Evolutionary conservation across 2,113 vertebrate genomes (phyloP), one percentile per base, ranked within the genome.

Genomic region (Catharus minimus): DNA sequence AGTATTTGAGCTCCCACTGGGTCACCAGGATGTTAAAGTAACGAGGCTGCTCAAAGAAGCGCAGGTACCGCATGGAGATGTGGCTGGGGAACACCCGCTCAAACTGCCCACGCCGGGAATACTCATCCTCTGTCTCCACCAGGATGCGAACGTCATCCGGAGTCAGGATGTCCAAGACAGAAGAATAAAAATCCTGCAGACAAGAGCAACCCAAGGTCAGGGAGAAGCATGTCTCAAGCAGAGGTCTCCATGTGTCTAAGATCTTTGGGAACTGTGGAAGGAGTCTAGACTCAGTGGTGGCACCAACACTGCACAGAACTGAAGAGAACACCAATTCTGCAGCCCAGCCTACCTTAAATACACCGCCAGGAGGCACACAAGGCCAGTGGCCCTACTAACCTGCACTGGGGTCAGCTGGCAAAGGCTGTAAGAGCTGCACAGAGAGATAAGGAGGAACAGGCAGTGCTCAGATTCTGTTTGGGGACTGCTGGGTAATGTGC

Each of bases 11-110:
- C 82, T 99, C 99, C 99, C 99, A 99, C 80, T 99, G 98, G 76
- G 98, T 98, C 62, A 99, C 97, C 82, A 99, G 98, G 88, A 99
- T 97, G 96, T 99, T 99, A 94, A 98, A 98, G 97, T 99, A 99
- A 44, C 99, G 98, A 11, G 97, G 98, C 80, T 98, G 98, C 90
- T 99, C 98, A 1, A 99, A 99, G 97, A 99, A 99, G 53, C 97
- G 98, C 67, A 99, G 97, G 97, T 99, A 99, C 15, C 97, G 98
- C 46, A 98, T 98, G 22, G 99, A 98, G 19, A 96, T 53, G 43
- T 96, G 95, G 7, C 97, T 98, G 13, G 99, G 99, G 92, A 99
- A 99, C 44, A 99, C 89, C 2, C 99, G 97, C 95, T 99, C 98
- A 1, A 99, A 99, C 66, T 98, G 97, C 55, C 99, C 99, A 0